A percentile compares a stretch with the other conserved stretches of the same genome.
Conservation (phyloP, 2,797 vertebrate genomes). For the Melanotaenia boesemani region DNA sequence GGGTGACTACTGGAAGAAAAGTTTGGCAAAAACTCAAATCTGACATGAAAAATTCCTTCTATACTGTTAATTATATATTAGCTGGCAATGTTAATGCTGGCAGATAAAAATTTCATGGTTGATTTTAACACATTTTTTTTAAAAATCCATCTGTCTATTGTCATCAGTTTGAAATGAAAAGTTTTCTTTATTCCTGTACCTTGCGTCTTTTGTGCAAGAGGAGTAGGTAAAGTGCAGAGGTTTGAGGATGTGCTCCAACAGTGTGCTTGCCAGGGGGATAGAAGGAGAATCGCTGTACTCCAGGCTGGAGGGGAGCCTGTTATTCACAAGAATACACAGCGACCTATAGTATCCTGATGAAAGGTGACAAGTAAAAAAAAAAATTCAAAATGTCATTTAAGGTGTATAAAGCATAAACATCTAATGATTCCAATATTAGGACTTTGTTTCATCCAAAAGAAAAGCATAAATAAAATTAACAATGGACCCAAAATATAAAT, state of each 20-base stretch:
- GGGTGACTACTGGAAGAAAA: no score
- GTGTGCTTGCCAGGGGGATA: slow-evolving; percentile 93
- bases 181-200: slow-evolving; percentile 78
- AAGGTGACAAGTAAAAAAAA: not conserved
- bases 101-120: not conserved
- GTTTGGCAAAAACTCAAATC: no score
- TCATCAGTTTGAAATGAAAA: not conserved
- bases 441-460: not conserved
- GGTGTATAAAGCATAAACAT: not conserved
- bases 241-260: slow-evolving; percentile 97
- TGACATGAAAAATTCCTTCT: not conserved
- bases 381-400: not conserved
- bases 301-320: slow-evolving; percentile 95
- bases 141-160: not conserved
- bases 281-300: slow-evolving; percentile 93
- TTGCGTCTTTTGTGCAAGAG: slow-evolving; percentile 93
- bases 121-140: not conserved
- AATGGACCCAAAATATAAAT: no score
- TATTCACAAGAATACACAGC: slow-evolving; percentile 95
- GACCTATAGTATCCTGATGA: slow-evolving; percentile 93
- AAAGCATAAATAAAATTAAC: no score
- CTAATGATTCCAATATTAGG: not conserved
- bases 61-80: not conserved
- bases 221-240: slow-evolving; percentile 98
- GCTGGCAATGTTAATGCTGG: not conserved